Conservation (phyloP, 2,113 vertebrate genomes). For the Gadus chalcogrammus region DNA sequence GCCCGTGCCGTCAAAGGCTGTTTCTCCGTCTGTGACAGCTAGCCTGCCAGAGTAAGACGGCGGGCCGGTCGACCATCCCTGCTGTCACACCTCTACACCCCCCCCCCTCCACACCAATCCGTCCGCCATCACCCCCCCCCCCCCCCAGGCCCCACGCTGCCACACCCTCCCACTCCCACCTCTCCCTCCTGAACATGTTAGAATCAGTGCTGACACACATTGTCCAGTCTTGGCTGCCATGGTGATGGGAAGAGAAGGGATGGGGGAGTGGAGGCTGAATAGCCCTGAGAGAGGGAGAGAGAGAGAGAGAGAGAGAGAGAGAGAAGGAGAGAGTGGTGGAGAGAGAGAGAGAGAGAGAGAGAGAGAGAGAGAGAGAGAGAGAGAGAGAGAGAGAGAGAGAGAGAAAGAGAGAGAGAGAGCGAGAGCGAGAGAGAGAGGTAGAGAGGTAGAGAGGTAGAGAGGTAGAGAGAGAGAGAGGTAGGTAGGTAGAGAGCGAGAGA, state of each 20-base stretch:
- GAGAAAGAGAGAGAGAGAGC: too few species aligned
- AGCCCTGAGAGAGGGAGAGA: conserved; percentile 24
- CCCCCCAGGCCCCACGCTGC: too few species aligned
- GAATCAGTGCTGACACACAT: background rate
- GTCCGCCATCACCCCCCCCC: conserved; percentile 7
- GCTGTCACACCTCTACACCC: too few species aligned
- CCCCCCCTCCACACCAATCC: too few species aligned
- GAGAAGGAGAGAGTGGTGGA: too few species aligned
- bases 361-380: too few species aligned
- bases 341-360: too few species aligned
- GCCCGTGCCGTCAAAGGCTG: background rate
- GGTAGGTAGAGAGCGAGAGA: too few species aligned
- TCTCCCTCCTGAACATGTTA: conserved; percentile 11
- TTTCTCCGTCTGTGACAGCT: conserved; percentile 1
- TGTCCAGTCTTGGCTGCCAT: conserved; percentile 49
- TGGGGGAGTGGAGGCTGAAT: conserved; percentile 20
- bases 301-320: background rate
- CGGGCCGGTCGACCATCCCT: conserved; percentile 12
- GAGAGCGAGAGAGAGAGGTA: too few species aligned
- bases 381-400: too few species aligned
- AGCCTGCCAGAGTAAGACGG: conserved; percentile 14
- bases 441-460: too few species aligned
- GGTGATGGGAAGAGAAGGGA: conserved; percentile 41
- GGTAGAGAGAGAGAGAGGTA: too few species aligned
- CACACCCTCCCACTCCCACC: conserved; percentile 20